Percentiles rank a stretch among this genome's conserved stretches.
These are phyloP conservation scores for Trichechus manatus DNA, from an alignment of 2,113 vertebrate species.

Conservation along the genomic window DNA sequence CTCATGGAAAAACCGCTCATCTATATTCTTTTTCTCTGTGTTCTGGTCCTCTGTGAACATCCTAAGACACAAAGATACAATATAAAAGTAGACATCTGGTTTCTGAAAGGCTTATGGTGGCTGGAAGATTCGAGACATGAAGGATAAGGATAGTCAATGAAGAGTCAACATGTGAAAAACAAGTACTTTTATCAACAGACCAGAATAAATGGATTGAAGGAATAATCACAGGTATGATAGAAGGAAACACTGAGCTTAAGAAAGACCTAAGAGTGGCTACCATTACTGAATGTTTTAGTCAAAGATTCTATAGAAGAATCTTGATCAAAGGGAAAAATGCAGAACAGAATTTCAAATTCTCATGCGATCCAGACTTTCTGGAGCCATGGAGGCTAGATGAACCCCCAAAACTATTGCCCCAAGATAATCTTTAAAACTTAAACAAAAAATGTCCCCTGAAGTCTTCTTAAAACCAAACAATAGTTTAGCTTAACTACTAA, in stretches of 20 bases:
- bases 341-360: neutral
- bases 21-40: neutral
- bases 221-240: neutral
- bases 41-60: neutral
- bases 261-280: neutral
- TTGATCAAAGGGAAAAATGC: neutral
- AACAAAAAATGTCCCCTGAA: neutral
- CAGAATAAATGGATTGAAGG: neutral
- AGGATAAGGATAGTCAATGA: neutral
- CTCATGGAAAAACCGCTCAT: neutral
- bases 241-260: neutral
- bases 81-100: neutral
- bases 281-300: neutral
- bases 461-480: too few species aligned
- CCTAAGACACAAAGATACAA: slow-evolving; percentile 16
- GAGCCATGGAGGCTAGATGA: too few species aligned
- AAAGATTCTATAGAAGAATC: neutral
- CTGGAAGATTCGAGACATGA: neutral
- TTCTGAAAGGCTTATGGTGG: neutral
- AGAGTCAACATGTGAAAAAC: neutral
- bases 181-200: neutral
- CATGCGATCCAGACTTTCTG: too few species aligned
- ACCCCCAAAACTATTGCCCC: too few species aligned
- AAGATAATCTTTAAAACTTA: neutral
- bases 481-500: too few species aligned